Conservation (phyloP, 1,140 invertebrate genomes). For the Bombyx mandarina region DNA sequence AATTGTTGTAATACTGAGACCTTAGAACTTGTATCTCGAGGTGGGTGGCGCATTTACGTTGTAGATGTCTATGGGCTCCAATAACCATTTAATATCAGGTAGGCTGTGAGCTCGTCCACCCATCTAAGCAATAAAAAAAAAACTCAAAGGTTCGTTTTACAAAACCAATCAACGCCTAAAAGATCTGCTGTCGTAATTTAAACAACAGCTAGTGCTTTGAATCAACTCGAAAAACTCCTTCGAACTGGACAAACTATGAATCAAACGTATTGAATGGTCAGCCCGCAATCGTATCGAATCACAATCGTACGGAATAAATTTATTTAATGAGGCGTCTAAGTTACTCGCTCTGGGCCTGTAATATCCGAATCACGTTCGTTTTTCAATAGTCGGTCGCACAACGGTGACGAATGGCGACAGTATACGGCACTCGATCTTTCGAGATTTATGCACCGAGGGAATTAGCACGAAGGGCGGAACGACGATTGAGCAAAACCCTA, state of each 20-base stretch:
- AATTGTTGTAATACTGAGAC: no score
- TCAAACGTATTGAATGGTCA: conserved; percentile 28
- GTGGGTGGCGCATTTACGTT: no score
- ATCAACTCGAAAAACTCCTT: conserved; percentile 17
- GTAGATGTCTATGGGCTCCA: no score
- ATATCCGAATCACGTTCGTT: conserved; percentile 54
- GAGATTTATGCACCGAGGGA: conserved; percentile 41
- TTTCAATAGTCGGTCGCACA: conserved; percentile 34
- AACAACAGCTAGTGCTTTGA: background rate
- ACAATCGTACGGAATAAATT: conserved; percentile 45
- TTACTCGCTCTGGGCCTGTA: conserved; percentile 40
- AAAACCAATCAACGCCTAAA: conserved; percentile 22
- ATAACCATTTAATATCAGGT: no score
- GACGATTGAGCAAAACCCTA: conserved; percentile 21
- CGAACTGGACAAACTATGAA: conserved; percentile 25
- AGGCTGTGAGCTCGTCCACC: no score
- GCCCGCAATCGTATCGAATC: conserved; percentile 51
- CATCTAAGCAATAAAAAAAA: no score
- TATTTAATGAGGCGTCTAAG: conserved; percentile 55
- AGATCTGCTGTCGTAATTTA: background rate
- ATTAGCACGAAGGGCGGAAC: conserved; percentile 47
- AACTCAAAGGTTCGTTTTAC: conserved; percentile 6
- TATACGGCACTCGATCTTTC: conserved; percentile 19
- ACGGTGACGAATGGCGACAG: conserved; percentile 44
- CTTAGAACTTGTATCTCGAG: no score